phyloP scores from a whole-genome alignment of 2,888 invertebrate genomes.

The Spodoptera exigua region DNA sequence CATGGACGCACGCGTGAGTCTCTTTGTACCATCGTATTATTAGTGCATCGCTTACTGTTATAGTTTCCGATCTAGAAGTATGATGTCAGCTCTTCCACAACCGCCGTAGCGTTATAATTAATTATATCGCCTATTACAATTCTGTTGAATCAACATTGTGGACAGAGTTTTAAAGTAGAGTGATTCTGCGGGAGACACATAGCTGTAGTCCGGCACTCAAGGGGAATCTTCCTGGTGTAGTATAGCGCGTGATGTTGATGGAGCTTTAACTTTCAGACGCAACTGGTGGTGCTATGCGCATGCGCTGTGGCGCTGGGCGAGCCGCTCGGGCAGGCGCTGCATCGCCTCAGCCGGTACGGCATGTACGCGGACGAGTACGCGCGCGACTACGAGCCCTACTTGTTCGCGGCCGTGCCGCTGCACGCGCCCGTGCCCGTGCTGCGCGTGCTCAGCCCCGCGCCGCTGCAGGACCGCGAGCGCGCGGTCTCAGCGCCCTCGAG shows the following conservation, averaged over 20 bases:
- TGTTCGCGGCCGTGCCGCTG: slow-evolving; percentile 78
- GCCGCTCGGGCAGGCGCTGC: slow-evolving; percentile 60
- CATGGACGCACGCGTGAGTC: slow-evolving; percentile 59
- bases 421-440: slow-evolving; percentile 76
- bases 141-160: too few species aligned
- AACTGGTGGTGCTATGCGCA: slow-evolving; percentile 63
- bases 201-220: too few species aligned
- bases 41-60: slow-evolving; percentile 2
- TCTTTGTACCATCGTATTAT: neutral
- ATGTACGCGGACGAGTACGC: slow-evolving; percentile 66
- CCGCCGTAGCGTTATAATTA: too few species aligned
- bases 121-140: too few species aligned
- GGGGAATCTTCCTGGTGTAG: neutral
- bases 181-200: too few species aligned
- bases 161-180: too few species aligned
- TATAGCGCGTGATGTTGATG: slow-evolving; percentile 7
- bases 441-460: slow-evolving; percentile 69
- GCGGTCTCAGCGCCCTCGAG: slow-evolving; percentile 47
- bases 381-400: slow-evolving; percentile 72
- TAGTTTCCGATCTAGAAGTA: too few species aligned
- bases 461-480: slow-evolving; percentile 34
- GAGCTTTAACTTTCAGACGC: slow-evolving; percentile 60
- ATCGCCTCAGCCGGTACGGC: slow-evolving; percentile 65
- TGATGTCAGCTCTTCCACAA: too few species aligned
- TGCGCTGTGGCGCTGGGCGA: slow-evolving; percentile 57